Evolutionary conservation across 2,113 vertebrate species (phyloP), one percentile per base, ranked within the genome.

Genomic region (Myrmophylax atrothorax): DNA sequence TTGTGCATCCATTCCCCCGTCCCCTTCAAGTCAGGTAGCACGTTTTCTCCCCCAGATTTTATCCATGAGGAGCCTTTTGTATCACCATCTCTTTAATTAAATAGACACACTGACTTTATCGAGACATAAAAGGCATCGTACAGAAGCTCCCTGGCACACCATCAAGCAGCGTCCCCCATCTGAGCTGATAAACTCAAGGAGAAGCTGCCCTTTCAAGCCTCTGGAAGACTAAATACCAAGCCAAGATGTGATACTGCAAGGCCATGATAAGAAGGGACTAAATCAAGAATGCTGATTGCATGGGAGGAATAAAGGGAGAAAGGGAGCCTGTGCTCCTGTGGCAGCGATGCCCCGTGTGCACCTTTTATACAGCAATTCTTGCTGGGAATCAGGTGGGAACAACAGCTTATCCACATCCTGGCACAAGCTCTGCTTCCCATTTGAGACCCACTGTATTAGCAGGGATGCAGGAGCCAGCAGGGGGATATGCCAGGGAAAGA

Each of bases 131-230:
- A 97, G 91, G 69, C 69, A 37, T 55, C 6, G 5, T 94, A 56
- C 83, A 86, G 89, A 82, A 94, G 89, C 90, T 96, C 6, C 23
- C 81, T 97, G 95, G 97, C 95, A 96, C 58, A 68, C 76, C 77
- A 86, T 96, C 95, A 92, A 88, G 95, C 35, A 2, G 63, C 58
- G 40, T 92, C 82, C 94, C 92, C 84, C 74, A 78, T 83, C 69
- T 86, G 76, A 92, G 73, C 91, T 88, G 96, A 97, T 97, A 97
- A 97, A 94, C 94, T 96, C 96, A 94, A 96, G 95, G 94, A 94
- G 95, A 97, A 96, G 88, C 90, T 96, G 92, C 91, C 93, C 93
- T 93, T 97, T 94, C 96, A 94, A 89, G 91, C 84, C 87, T 88
- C 55, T 46, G 83, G 62, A 97, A 97, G 93, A 96, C 95, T 97